A percentile compares a stretch with the other conserved stretches of the same genome.
Evolutionary conservation across 1,140 invertebrate species (phyloP).

Genomic region (Pseudomyrmex dendroicus): DNA sequence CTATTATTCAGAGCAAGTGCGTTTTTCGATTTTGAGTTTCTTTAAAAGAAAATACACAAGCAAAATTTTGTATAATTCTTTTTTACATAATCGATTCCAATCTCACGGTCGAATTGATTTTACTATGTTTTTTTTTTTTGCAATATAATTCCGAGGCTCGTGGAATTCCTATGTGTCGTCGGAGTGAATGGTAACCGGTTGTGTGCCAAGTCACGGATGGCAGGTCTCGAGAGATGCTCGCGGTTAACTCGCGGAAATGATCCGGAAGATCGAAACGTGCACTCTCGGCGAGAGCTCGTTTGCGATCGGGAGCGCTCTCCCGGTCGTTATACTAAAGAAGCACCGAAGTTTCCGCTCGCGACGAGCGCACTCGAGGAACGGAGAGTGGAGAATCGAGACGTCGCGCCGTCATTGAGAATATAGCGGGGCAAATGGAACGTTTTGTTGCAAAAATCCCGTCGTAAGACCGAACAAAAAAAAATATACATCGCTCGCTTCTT

Average conservation of each 20-base stretch:
- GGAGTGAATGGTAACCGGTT: constrained; percentile 47
- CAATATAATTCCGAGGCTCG: constrained; percentile 34
- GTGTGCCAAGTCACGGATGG: constrained; percentile 49
- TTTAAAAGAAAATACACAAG: not conserved
- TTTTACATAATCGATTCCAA: constrained; percentile 5
- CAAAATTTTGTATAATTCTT: not conserved
- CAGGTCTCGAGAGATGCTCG: constrained; percentile 41
- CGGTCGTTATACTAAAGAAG: constrained; percentile 68
- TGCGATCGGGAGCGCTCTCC: constrained; percentile 43
- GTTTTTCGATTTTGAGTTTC: not conserved
- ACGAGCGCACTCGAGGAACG: constrained; percentile 35
- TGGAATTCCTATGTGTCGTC: constrained; percentile 26
- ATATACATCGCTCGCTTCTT: not conserved
- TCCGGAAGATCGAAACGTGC: constrained; percentile 71
- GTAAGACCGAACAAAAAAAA: constrained; percentile 41
- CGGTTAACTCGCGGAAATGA: constrained; percentile 77
- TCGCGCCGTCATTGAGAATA: constrained; percentile 46
- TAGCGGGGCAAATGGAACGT: constrained; percentile 57
- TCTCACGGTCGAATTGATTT: not conserved
- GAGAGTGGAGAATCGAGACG: constrained; percentile 46
- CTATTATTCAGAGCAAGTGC: too few relatives aligned
- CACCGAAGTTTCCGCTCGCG: constrained; percentile 68
- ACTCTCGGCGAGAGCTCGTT: constrained; percentile 33
- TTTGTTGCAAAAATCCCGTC: constrained; percentile 57
- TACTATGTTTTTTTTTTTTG: constrained; percentile 15